Conservation (phyloP, 2,888 invertebrate species). For the Drosophila prostipennis region DNA sequence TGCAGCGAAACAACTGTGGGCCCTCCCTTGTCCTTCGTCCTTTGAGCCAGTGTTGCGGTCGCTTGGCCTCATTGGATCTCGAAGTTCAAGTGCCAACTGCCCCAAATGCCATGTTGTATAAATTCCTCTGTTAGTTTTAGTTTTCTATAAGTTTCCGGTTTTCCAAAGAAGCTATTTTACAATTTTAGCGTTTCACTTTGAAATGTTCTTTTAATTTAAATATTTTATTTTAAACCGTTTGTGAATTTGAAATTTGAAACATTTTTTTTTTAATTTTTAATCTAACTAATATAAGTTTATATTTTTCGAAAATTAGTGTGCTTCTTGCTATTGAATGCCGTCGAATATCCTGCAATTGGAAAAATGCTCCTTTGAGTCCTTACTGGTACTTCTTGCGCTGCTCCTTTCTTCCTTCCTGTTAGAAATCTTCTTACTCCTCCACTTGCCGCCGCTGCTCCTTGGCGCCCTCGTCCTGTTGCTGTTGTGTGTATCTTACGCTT, state of each 20-base stretch:
- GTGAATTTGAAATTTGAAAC: no score
- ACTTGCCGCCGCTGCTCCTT: slow-evolving; percentile 14
- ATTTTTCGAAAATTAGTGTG: neutral
- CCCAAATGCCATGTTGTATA: slow-evolving; percentile 3
- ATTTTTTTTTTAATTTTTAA: no score
- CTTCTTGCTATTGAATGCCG: neutral
- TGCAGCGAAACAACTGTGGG: slow-evolving; percentile 57
- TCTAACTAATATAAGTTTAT: no score
- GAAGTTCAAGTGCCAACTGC: slow-evolving; percentile 7
- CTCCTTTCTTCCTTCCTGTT: slow-evolving; percentile 4
- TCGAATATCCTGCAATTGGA: neutral
- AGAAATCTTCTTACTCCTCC: slow-evolving; percentile 2
- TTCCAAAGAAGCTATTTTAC: neutral
- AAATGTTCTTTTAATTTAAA: neutral
- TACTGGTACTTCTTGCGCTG: slow-evolving; percentile 3
- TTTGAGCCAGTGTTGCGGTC: slow-evolving; percentile 59
- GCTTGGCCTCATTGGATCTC: slow-evolving; percentile 45
- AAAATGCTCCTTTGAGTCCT: neutral
- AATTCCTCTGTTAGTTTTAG: slow-evolving; percentile 8
- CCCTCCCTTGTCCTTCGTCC: slow-evolving; percentile 63
- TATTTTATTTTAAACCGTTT: neutral
- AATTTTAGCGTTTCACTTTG: neutral
- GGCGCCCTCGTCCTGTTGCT: slow-evolving; percentile 32
- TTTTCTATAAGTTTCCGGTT: neutral
- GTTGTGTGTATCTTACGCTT: slow-evolving; percentile 71